These are phyloP conservation scores for Syritta pipiens DNA, from an alignment of 2,888 invertebrate species.

Conservation along the genomic window DNA sequence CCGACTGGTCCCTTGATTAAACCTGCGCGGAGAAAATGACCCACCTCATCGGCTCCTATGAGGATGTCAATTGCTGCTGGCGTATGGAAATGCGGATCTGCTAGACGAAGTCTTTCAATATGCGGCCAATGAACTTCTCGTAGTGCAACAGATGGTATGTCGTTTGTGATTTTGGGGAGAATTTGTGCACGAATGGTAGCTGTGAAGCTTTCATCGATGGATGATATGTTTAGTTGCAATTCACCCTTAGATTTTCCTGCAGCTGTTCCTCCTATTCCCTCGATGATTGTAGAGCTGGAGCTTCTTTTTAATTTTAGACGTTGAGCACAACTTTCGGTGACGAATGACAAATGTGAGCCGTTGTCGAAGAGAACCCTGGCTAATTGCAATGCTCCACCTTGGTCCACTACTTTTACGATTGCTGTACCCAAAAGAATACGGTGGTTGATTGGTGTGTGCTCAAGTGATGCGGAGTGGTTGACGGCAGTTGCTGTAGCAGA, in stretches of 20 bases:
- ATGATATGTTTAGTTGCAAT: conserved; percentile 18
- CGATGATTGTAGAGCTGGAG: conserved; percentile 5
- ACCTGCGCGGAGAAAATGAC: conserved; percentile 24
- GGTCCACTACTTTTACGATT: conserved; percentile 14
- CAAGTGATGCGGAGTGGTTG: background rate
- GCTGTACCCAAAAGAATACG: conserved; percentile 18
- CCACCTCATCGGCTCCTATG: conserved; percentile 50
- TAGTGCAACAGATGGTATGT: conserved; percentile 34
- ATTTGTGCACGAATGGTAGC: conserved; percentile 31
- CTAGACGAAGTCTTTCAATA: conserved; percentile 26
- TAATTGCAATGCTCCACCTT: conserved; percentile 6
- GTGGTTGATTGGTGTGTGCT: background rate
- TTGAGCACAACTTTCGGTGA: conserved; percentile 27
- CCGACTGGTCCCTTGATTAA: conserved; percentile 40
- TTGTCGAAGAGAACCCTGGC: conserved; percentile 19
- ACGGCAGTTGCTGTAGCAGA: background rate
- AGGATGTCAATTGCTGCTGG: conserved; percentile 31
- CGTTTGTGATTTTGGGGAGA: conserved; percentile 49
- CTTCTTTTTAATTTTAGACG: conserved; percentile 34
- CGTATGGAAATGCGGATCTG: conserved; percentile 45
- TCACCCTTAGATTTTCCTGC: conserved; percentile 39
- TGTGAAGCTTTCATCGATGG: background rate
- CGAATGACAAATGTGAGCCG: conserved; percentile 38
- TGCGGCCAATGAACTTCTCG: conserved; percentile 29
- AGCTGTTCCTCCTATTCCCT: conserved; percentile 33